These are phyloP conservation scores for Brachionus plicatilis DNA, from an alignment of 1,140 invertebrate species.

Conservation along the genomic window DNA sequence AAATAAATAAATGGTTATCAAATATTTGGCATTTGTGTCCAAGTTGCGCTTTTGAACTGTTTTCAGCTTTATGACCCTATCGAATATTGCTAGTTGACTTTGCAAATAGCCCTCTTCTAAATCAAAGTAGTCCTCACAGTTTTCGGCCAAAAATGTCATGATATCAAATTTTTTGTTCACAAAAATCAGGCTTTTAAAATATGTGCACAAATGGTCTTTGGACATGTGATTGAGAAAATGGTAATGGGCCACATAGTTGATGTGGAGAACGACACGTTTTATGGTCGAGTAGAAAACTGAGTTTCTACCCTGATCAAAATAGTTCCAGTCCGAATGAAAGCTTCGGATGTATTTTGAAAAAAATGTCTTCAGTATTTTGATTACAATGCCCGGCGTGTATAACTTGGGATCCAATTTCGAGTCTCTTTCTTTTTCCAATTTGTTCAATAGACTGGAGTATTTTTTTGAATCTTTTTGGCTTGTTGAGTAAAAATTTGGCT, in stretches of 20 bases:
- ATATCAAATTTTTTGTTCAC: background rate
- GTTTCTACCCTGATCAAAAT: background rate
- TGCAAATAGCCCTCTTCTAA: constrained; percentile 10
- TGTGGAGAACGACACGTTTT: background rate
- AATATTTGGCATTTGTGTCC: background rate
- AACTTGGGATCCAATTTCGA: background rate
- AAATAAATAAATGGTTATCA: constrained; percentile 23
- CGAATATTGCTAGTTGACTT: background rate
- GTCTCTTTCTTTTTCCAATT: background rate
- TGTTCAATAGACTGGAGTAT: background rate
- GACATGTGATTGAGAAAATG: constrained; percentile 22
- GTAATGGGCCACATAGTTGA: background rate
- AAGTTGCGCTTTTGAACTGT: background rate
- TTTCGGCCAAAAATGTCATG: background rate
- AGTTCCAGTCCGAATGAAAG: background rate
- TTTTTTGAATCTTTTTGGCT: constrained; percentile 18
- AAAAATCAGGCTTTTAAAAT: background rate
- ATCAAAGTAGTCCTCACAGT: background rate
- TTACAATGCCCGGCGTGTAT: background rate
- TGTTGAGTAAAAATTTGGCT: background rate
- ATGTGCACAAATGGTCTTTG: background rate
- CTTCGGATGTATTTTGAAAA: constrained; percentile 16
- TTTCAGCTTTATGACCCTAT: background rate
- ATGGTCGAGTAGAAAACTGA: constrained; percentile 1
- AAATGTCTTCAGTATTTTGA: background rate